Base-by-base conservation (phyloP, 2,113 vertebrate species). In the Lamprotornis superbus region DNA sequence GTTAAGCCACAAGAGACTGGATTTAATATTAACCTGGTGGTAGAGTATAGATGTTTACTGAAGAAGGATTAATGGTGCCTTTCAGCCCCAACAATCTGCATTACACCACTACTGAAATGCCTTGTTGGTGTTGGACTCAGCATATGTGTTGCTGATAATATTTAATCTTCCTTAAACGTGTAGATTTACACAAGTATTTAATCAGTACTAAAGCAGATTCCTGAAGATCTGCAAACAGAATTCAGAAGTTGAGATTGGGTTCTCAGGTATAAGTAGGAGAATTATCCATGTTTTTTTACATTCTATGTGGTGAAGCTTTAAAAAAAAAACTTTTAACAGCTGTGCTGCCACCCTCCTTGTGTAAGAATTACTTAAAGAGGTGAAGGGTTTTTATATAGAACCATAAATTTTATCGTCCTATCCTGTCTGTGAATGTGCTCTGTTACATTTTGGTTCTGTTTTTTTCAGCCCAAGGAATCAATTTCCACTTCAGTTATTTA, bases 401-500 rank as follows among this genome's bases (percentile, higher is more conserved):
- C 25, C 47, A 15, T 83, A 37, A 49, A 14, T 47, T 71, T 14
- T 67, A 15, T 85, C 39, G 56, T 53, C 50, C 65, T 61, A 1
- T 16, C 27, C 78, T 85, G 15, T 76, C 68, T 76, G 2, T 42
- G 52, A 35, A 53, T 31, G 40, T 73, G 37, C 81, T 84, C 31
- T 86, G 25, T 97, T 90, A 81, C 83, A 68, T 89, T 91, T 84
- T 93, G 83, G 23, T 92, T 95, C 86, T 94, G 39, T 53, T 89
- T 93, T 55, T 92, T 97, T 83, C 89, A 96, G 69, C 89, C 75
- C 47, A n/a, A 33, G 60, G 70, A 65, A 90, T 89, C 89, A 74
- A 24, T 83, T 93, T 97, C 59, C 65, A 83, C 89, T 78, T 87
- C 68, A 96, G 73, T 96, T 94, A 44, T 93, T 92, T 92, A 16